Base-by-base conservation (phyloP, 1,140 invertebrate genomes). In the Bombus pyrosoma region DNA sequence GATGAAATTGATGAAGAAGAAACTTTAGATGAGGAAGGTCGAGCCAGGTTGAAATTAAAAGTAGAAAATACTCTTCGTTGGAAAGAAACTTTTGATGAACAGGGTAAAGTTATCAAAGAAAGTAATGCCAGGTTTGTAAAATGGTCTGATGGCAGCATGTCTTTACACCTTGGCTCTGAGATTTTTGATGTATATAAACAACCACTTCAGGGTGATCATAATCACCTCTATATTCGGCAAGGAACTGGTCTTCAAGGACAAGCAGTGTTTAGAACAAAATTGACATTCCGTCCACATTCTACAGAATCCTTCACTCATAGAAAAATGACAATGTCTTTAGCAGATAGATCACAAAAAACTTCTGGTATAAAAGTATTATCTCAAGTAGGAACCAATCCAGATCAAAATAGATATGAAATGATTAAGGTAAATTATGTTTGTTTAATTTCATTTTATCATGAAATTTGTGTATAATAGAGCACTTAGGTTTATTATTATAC, bases 1-100 rank as follows among this genome's bases (percentile, higher is more conserved):
- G 99, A 99, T 96, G 99, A 99, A 96, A 98, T 99, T 89, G 99
- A 99, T 93, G 99, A 99, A 92, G 99, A 99, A 94, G 99, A 99
- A 95, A 98, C 98, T 0, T 95, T 99, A 75, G 99, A 99, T 94
- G 99, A 99, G 93, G 99, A 99, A 96, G 99, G 99, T 91, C 95
- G 99, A 86, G 98, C 98, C n/a, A 97, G 97, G 80, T 94, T 98
- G 57, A 99, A 99, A 95, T 94, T 99, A 25, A 98, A 98, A 95
- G 99, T 99, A 13, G 99, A 99, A 95, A 99, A 99, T 93, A 99
- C 99, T 0, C 98, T 99, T 69, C 96, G 99, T 71, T 99, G 99
- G 99, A 96, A 98, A n/a, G 98, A 98, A 41, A 96, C 95, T 6
- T 97, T 98, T 93, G 97, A 98, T 91, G 97, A 98, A 47, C 97